Evolutionary conservation across 2,888 invertebrate species (phyloP).

Genomic region (Blastobasis lacticolella): DNA sequence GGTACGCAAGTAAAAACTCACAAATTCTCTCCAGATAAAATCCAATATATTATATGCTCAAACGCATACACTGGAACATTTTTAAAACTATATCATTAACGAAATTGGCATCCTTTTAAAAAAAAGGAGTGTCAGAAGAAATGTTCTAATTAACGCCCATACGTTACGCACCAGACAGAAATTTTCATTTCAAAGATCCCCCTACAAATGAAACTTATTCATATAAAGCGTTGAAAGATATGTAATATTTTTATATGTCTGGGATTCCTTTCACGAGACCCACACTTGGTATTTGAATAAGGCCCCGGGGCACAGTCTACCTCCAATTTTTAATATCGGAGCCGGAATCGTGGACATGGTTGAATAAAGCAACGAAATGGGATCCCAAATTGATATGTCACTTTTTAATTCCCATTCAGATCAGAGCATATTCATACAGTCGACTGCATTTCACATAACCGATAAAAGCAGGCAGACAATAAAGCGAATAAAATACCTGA

Average conservation of each 20-base stretch:
- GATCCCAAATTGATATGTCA: neutral
- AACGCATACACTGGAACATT: too few species aligned
- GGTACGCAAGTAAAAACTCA: too few species aligned
- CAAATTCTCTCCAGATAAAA: too few species aligned
- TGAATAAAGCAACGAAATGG: conserved; percentile 8
- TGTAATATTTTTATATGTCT: conserved; percentile 4
- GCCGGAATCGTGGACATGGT: conserved; percentile 3
- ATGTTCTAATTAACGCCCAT: too few species aligned
- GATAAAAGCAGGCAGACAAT: too few species aligned
- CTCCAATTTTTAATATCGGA: conserved; percentile 7
- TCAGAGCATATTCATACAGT: too few species aligned
- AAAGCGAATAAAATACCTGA: too few species aligned
- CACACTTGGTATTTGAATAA: conserved; percentile 1
- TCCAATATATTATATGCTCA: too few species aligned
- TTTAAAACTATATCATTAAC: too few species aligned
- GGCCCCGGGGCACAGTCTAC: neutral
- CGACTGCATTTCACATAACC: too few species aligned
- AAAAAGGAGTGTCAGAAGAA: too few species aligned
- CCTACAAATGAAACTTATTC: conserved; percentile 2
- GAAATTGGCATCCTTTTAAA: too few species aligned
- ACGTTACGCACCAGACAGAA: neutral
- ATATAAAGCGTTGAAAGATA: conserved; percentile 1
- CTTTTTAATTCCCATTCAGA: neutral
- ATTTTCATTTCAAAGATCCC: conserved; percentile 1
- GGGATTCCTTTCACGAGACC: conserved; percentile 1